These are phyloP conservation scores for Hypothenemus hampei DNA, from an alignment of 1,140 invertebrate genomes.

Conservation along the genomic window DNA sequence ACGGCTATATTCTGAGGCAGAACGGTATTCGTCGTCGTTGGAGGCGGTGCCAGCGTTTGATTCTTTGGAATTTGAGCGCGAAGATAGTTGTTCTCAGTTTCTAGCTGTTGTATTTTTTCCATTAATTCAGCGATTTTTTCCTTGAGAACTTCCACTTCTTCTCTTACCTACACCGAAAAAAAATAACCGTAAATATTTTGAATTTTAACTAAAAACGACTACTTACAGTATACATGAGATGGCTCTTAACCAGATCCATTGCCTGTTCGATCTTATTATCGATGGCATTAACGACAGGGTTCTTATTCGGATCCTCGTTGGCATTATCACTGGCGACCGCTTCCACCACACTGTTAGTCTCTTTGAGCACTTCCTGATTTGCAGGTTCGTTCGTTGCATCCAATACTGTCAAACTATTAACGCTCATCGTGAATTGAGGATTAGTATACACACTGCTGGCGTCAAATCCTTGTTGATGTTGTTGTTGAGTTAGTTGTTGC, in stretches of 20 bases:
- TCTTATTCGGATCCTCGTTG: slow-evolving; percentile 41
- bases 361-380: slow-evolving; percentile 22
- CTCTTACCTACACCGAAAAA: slow-evolving; percentile 41
- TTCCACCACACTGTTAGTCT: slow-evolving; percentile 27
- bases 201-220: background rate
- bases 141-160: slow-evolving; percentile 67
- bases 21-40: slow-evolving; percentile 4
- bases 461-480: slow-evolving; percentile 29
- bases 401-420: slow-evolving; percentile 36
- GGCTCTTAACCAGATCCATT: slow-evolving; percentile 67
- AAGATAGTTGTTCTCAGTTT: slow-evolving; percentile 56
- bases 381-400: slow-evolving; percentile 31
- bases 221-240: slow-evolving; percentile 64
- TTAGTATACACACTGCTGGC: slow-evolving; percentile 39
- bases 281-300: slow-evolving; percentile 50
- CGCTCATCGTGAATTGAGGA: slow-evolving; percentile 39
- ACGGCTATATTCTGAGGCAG: slow-evolving; percentile 18
- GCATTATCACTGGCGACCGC: slow-evolving; percentile 31
- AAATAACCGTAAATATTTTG: background rate
- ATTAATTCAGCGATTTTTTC: slow-evolving; percentile 61
- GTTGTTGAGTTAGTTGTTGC: slow-evolving; percentile 3
- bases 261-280: slow-evolving; percentile 70
- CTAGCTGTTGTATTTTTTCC: slow-evolving; percentile 56
- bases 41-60: slow-evolving; percentile 12
- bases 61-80: slow-evolving; percentile 41